Evolutionary conservation across 2,797 vertebrate genomes (phyloP), one percentile per base, ranked within the genome.

Genomic region (Paedocypris micromegethes): DNA sequence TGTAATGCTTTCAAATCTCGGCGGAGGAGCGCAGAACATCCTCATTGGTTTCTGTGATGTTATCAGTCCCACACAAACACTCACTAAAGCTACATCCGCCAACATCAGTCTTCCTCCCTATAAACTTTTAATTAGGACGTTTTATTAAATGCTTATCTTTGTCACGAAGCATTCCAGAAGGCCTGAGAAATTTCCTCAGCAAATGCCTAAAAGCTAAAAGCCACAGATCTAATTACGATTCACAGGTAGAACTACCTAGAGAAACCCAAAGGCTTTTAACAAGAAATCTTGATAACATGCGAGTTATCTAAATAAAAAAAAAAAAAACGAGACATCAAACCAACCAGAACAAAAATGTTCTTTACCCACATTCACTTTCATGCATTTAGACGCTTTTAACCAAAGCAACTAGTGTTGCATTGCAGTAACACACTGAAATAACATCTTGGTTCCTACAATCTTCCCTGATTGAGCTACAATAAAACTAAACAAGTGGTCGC

Each of bases 91-190:
- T 54, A 47, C 49, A 47, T n/a, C 53, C 43, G 8, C 9, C 47
- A 3, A 66, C 44, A 70, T 23, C 48, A 47, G 42, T 9, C 74
- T 61, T 41, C 44, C 46, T 23, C 5, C 9, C 9, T 68, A 73
- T 77, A 78, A 68, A 72, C 51, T 75, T 81, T 80, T 79, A 80
- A 83, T 81, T 80, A 81, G 67, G 67, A 51, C 60, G 69, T 77
- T 76, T 68, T 64, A 75, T 74, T 23, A 56, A 66, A 72, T 41
- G 53, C 68, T 78, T 77, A 80, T 78, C 77, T 76, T 70, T 58
- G 72, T 64, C 43, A 58, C 44, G 37, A 72, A 72, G 60, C 64
- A 53, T 23, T 70, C 55, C 47, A 39, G 42, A n/a, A 64, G 64
- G 77, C 50, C 52, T 39, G 59, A 79, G 47, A 58, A 61, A 72